Base-by-base conservation (phyloP, 2,113 vertebrate genomes). In the Acrocephalus kingi region DNA sequence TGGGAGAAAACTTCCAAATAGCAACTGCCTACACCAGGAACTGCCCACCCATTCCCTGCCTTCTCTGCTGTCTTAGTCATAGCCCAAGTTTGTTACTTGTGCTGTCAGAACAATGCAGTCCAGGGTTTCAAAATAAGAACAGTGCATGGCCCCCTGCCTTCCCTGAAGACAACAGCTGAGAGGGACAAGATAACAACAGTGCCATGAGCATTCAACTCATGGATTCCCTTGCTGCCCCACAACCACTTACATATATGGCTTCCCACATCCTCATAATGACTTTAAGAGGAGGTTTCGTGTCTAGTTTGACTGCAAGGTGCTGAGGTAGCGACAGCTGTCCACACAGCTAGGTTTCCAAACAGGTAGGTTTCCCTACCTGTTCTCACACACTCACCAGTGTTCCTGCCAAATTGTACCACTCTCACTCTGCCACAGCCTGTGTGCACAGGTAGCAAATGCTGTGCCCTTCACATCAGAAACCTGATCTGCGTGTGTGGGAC, bases 1-100 rank as follows among this genome's bases (percentile, higher is more conserved):
- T 74, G 80, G 63, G 64, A 89, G 43, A 84, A 95, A 71, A 81
- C 68, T 74, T 94, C 16, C 35, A 92, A 84, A 67, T 55, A 88
- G 64, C 43, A 86, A 13, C 92, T 87, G 63, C 58, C 78, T 82
- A 39, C 67, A 59, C 63, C 35, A 86, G 72, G 68, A 92, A 8
- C 76, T 86, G 35, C 83, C 51, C 41, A 45, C 71, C 46, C 6
- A 2, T 93, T 95, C 85, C 10, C 41, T 94, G 54, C 49, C 43
- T 78, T 86, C 61, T 93, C 55, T 88, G 27, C 0, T n/a, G 21
- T 90, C 68, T 90, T 90, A 87, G 31, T 94, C 46, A 56, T 39
- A 90, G 82, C 25, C 41, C 13, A 61, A 37, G 15, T 66, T 79
- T 84, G 16, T 79, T 51, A 17, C 25, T 86, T 82, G 77, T 55